Evolutionary conservation across 2,113 vertebrate genomes (phyloP).

Genomic region (Anhinga rufa): DNA sequence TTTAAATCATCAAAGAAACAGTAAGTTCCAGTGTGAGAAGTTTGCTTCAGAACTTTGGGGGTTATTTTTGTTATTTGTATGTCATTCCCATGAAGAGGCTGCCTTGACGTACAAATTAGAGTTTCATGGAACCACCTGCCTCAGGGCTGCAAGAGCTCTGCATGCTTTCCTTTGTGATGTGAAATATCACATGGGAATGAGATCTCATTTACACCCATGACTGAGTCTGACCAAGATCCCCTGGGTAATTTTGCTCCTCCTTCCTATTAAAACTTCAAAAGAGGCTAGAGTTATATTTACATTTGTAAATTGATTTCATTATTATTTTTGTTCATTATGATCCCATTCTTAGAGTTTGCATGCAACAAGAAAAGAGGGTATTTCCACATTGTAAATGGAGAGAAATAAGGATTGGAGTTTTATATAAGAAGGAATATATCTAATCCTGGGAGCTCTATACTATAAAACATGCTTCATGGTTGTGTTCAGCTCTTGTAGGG

Average conservation of each 20-base stretch:
- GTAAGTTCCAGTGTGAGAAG: not conserved
- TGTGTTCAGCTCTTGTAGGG: not conserved
- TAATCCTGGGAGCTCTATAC: not conserved
- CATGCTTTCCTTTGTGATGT: not conserved
- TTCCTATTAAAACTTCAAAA: not conserved
- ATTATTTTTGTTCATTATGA: not conserved
- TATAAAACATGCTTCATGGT: not conserved
- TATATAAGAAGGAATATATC: not conserved
- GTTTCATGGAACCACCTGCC: not conserved
- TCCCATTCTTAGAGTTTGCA: not conserved
- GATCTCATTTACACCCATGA: not conserved
- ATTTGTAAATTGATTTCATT: not conserved
- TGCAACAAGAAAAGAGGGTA: not conserved
- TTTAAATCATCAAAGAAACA: not conserved
- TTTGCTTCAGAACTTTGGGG: not conserved
- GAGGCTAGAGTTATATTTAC: not conserved
- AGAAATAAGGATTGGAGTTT: not conserved
- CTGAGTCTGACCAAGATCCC: not conserved
- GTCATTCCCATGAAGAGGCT: not conserved
- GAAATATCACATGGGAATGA: constrained; percentile 5
- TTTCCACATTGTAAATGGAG: not conserved
- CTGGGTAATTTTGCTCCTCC: not conserved
- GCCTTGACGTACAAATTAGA: not conserved
- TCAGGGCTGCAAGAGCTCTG: not conserved
- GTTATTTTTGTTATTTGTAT: not conserved